These are phyloP conservation scores for Theristicus caerulescens DNA, from an alignment of 2,113 vertebrate genomes.

Conservation along the genomic window DNA sequence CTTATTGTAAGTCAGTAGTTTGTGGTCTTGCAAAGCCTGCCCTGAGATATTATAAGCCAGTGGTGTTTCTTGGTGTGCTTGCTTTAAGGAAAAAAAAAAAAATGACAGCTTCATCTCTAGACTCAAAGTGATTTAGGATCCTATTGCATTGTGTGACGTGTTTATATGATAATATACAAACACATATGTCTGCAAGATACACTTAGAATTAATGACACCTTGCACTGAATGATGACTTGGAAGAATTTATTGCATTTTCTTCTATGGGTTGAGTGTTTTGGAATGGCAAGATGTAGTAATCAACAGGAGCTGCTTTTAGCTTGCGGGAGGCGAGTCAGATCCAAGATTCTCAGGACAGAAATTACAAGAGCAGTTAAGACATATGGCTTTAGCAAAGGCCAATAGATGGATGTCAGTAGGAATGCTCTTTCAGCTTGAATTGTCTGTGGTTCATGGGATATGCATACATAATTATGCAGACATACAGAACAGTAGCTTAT, in stretches of 20 bases:
- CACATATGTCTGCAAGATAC: not conserved
- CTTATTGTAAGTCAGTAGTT: not conserved
- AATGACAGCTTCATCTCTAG: not conserved
- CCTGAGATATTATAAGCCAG: not conserved
- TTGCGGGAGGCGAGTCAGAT: not conserved
- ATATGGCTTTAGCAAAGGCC: not conserved
- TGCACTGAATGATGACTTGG: not conserved
- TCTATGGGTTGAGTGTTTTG: not conserved
- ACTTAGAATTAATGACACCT: not conserved
- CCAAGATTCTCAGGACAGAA: not conserved
- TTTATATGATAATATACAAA: not conserved
- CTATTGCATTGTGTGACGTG: not conserved
- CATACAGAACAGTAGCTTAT: not conserved
- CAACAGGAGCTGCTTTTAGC: not conserved
- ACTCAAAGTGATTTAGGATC: not conserved
- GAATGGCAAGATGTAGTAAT: not conserved
- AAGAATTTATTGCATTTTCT: not conserved
- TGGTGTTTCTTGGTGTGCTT: not conserved
- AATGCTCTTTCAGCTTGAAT: not conserved
- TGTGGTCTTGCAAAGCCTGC: not conserved
- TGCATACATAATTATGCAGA: not conserved
- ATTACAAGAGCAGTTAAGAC: not conserved
- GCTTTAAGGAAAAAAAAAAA: not conserved
- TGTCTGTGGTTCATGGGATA: not conserved
- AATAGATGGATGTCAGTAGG: rapidly evolving